Conservation (phyloP, 1,140 invertebrate species). For the Nylanderia fulva region DNA sequence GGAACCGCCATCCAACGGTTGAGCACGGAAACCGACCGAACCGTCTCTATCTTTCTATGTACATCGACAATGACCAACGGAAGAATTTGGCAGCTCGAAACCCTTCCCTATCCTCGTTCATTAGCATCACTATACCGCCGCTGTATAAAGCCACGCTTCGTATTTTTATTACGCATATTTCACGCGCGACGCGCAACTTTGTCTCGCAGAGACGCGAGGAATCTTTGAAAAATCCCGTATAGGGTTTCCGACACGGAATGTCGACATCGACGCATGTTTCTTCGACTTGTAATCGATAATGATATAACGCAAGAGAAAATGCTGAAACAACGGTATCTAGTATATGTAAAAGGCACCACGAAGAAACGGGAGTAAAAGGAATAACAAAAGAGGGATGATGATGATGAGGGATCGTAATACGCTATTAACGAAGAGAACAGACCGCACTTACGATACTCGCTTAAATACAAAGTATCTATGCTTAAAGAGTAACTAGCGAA, state of each 20-base stretch:
- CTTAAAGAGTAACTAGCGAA: conserved; percentile 28
- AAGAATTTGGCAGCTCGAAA: background rate
- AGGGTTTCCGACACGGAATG: background rate
- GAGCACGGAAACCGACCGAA: conserved; percentile 58
- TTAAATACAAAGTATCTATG: conserved; percentile 48
- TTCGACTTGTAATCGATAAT: background rate
- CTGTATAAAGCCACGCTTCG: background rate
- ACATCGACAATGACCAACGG: conserved; percentile 62
- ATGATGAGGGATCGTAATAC: conserved; percentile 55
- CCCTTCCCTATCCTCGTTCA: background rate
- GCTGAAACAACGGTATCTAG: background rate
- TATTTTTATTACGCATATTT: conserved; percentile 14
- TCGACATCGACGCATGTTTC: background rate
- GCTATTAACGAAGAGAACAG: conserved; percentile 45
- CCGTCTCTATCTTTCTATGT: conserved; percentile 52
- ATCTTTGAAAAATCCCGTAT: background rate
- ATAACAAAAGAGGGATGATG: background rate
- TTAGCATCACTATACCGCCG: background rate
- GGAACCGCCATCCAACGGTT: conserved; percentile 70
- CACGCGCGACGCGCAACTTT: background rate
- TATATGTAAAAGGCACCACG: background rate
- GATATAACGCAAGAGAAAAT: conserved; percentile 9
- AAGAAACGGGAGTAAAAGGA: background rate
- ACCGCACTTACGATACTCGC: conserved; percentile 40
- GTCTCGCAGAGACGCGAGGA: no score